Conservation (phyloP, 2,797 vertebrate genomes). For the Todus mexicanus region DNA sequence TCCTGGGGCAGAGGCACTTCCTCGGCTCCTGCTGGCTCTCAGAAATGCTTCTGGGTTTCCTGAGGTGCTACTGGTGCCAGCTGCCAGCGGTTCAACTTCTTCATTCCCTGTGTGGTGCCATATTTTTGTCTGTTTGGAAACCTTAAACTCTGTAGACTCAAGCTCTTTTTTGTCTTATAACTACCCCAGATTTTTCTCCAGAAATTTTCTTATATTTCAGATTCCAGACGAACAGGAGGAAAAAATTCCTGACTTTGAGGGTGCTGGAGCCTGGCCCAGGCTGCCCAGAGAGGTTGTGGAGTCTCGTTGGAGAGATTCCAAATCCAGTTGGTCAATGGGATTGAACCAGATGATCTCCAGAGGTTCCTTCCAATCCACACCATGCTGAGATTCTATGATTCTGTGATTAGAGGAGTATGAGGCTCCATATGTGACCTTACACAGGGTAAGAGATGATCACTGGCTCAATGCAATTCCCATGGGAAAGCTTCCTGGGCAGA, state of each 20-base stretch:
- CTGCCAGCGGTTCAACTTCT: neutral
- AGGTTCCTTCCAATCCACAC: too few relatives aligned
- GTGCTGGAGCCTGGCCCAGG: too few relatives aligned
- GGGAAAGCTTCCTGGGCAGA: neutral
- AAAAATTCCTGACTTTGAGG: too few relatives aligned
- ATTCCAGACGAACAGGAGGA: too few relatives aligned
- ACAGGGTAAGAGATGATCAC: neutral
- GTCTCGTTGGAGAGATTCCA: too few relatives aligned
- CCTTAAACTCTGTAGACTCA: neutral
- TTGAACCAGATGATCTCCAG: too few relatives aligned
- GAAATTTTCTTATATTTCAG: too few relatives aligned
- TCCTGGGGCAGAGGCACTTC: neutral
- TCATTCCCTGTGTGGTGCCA: neutral
- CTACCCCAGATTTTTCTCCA: neutral
- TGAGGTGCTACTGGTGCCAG: neutral
- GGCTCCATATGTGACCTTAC: accelerated
- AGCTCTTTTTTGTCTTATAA: neutral
- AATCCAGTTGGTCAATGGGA: too few relatives aligned
- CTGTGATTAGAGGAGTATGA: neutral
- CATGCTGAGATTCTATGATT: too few relatives aligned
- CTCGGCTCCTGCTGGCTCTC: neutral
- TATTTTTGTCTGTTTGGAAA: neutral
- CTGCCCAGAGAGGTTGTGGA: too few relatives aligned
- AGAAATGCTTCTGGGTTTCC: neutral
- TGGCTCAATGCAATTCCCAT: neutral